phyloP scores from a whole-genome alignment of 2,113 vertebrate genomes.

The Gasterosteus nipponicus region DNA sequence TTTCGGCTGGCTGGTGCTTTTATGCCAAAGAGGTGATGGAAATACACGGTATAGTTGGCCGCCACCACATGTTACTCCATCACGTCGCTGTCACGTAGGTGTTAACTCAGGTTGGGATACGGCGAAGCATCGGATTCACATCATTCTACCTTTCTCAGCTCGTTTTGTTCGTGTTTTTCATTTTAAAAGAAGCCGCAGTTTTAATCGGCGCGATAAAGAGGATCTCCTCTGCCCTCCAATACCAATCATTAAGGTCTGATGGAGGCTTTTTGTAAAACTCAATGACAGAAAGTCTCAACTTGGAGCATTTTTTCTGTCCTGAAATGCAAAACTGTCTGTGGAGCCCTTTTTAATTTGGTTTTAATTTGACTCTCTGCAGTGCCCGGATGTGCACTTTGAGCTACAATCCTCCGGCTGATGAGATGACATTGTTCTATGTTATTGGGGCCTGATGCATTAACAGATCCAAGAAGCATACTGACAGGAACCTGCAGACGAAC shows the following conservation, averaged over 20 bases:
- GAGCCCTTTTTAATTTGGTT: slow-evolving; percentile 6
- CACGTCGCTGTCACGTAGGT: background rate
- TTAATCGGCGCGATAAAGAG: background rate
- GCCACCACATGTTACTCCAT: background rate
- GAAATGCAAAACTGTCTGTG: background rate
- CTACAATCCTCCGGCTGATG: background rate
- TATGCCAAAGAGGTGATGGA: background rate
- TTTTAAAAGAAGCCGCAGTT: background rate
- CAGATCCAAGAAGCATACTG: background rate
- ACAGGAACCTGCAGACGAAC: background rate
- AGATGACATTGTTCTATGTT: background rate
- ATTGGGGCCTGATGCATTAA: background rate
- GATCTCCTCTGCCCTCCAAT: background rate
- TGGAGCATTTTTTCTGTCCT: too few species aligned
- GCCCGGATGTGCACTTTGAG: background rate
- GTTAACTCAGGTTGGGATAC: background rate
- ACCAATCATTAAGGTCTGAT: background rate
- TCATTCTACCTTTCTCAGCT: slow-evolving; percentile 7
- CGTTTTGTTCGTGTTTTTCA: background rate
- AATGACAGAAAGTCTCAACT: background rate
- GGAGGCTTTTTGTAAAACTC: background rate
- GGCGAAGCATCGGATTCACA: background rate
- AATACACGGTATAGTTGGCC: background rate
- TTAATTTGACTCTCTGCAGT: background rate
- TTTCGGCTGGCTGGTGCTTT: background rate